Base-by-base conservation (phyloP, 2,113 vertebrate species). In the Pygathrix nemaeus region DNA sequence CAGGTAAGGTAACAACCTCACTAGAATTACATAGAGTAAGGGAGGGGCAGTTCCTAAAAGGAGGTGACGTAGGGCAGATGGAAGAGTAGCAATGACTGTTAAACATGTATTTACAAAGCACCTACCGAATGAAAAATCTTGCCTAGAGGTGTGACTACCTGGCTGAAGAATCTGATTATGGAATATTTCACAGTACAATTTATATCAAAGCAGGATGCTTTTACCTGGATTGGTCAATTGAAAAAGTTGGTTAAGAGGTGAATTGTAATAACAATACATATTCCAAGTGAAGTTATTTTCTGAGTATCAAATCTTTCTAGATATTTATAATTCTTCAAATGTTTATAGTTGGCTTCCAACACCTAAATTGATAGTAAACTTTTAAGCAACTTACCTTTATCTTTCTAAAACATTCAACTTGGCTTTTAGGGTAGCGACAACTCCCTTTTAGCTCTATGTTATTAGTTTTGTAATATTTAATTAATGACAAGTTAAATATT, bases 331-430 rank as follows among this genome's bases (percentile, higher is more conserved):
- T 73, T 59, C 43, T 64, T n/a, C 25, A 75, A 6, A 59, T 73
- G 73, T 94, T 75, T 61, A 45, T 6, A 38, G 11, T 64, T 88
- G 30, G 23, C 75, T 87, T 82, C 21, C 43, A 45, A 76, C 8
- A 64, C 3, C n/a, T 61, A 76, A 76, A 88, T 23, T 73, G 50
- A 35, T 79, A 80, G 50, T 86, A 70, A 79, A 79, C 38, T 61
- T 91, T 91, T 61, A 72, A 78, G 18, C 48, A 66, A 73, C 66
- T 92, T 87, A 30, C 8, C 64, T 95, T 92, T 95, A 55, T 43
- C 40, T 91, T 79, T 87, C 52, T 35, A 87, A 66, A 87, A 45
- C 18, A 91, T 95, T 78, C 55, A 68, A 9, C 50, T 38, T 59
- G 32, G 18, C 55, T 85, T 95, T 92, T 87, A 43, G 81, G 55